These are phyloP conservation scores for Drosophila gaucha DNA, from an alignment of 2,888 invertebrate species.

Conservation along the genomic window DNA sequence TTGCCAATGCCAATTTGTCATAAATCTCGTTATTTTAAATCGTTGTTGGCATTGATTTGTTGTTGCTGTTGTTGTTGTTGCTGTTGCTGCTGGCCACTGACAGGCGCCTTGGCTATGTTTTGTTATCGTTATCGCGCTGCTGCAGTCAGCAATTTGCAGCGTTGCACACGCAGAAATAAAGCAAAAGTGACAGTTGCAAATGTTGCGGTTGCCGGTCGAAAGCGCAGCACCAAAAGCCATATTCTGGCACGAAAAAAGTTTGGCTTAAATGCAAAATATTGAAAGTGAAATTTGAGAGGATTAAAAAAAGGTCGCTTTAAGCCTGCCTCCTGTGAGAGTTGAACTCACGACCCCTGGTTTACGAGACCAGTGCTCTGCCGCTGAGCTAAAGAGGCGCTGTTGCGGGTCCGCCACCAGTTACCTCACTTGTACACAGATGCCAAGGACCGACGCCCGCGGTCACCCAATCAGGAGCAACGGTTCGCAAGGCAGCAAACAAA, in stretches of 20 bases:
- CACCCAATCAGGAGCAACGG: neutral
- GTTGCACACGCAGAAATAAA: conserved; percentile 17
- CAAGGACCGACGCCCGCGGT: conserved; percentile 13
- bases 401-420: neutral
- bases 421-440: neutral
- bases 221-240: no score
- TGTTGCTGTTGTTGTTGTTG: conserved; percentile 4
- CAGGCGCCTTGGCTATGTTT: conserved; percentile 42
- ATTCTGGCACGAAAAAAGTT: conserved; percentile 3
- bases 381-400: conserved; percentile 92
- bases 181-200: conserved; percentile 21
- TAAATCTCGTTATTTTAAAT: conserved; percentile 78
- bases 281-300: neutral
- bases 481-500: neutral
- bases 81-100: conserved; percentile 29
- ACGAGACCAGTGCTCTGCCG: conserved; percentile 96
- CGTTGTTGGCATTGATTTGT: conserved; percentile 60
- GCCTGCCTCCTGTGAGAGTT: conserved; percentile 93
- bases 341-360: conserved; percentile 96
- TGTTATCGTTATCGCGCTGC: conserved; percentile 53
- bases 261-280: conserved; percentile 1
- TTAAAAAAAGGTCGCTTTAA: neutral
- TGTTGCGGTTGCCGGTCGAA: conserved; percentile 15
- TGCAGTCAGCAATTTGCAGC: conserved; percentile 57
- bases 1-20: conserved; percentile 72